Evolutionary conservation across 2,888 invertebrate species (phyloP).

Genomic region (Tetragnatha montana): DNA sequence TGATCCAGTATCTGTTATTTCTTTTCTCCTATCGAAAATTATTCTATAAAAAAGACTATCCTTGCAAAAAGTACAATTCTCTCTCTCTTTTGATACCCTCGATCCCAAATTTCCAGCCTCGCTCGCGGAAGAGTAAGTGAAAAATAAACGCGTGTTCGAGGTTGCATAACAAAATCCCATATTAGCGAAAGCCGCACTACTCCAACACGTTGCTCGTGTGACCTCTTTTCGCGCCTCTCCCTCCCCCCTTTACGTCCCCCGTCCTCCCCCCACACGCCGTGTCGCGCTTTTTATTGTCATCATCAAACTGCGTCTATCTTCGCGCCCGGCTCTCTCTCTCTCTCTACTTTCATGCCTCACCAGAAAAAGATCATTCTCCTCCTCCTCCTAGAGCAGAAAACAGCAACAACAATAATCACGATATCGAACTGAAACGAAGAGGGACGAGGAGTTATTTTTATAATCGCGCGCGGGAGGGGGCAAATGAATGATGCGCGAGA

Average conservation of each 20-base stretch:
- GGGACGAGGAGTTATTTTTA: conserved; percentile 26
- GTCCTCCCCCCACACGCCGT: conserved; percentile 27
- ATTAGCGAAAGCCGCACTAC: conserved; percentile 49
- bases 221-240: conserved; percentile 53
- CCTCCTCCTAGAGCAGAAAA: not conserved
- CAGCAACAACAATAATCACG: conserved; percentile 18
- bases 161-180: conserved; percentile 47
- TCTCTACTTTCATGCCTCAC: not conserved
- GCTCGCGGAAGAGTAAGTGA: not conserved
- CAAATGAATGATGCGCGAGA: conserved; percentile 23
- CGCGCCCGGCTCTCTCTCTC: conserved; percentile 16
- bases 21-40: too few relatives aligned
- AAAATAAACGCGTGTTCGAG: conserved; percentile 42
- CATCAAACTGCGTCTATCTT: conserved; percentile 36
- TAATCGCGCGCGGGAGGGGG: conserved; percentile 11
- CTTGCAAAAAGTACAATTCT: too few relatives aligned
- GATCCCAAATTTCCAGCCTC: too few relatives aligned
- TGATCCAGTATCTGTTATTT: too few relatives aligned
- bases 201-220: conserved; percentile 67
- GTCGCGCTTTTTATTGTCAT: conserved; percentile 60
- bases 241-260: conserved; percentile 2
- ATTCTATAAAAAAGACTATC: too few relatives aligned
- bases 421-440: conserved; percentile 39
- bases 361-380: not conserved
- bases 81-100: too few relatives aligned